Evolutionary conservation across 2,113 vertebrate genomes (phyloP), one percentile per base, ranked within the genome.

Genomic region (Elaphurus davidianus): DNA sequence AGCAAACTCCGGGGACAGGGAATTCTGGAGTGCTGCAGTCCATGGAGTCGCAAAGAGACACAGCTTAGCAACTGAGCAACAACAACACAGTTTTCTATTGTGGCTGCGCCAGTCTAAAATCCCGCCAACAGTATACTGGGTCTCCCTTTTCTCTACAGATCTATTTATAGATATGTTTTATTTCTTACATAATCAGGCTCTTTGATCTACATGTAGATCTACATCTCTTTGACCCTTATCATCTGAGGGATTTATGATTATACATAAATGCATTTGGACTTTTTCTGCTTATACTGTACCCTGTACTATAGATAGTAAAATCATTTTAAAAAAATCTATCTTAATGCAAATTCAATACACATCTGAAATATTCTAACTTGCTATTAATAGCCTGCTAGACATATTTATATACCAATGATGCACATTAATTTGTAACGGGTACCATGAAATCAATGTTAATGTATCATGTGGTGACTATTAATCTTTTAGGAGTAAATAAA

Each of bases 361-460:
- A 54, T 54, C 50, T 82, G 50, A 36, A 54, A 54, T 36, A 54
- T 9, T 82, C 33, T 50, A 54, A 54, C 19, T 54, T 82, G 50
- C 50, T 82, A 82, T 54, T 50, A 82, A 54, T 23, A 82, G 79
- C 50, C 33, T 82, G 79, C 79, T 82, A 54, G 79, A 36, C 50
- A 60, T 90, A 94, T 85, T 86, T 96, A 96, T 96, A 1, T 96
- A 96, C 57, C 83, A 98, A 98, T 52, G 59, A 84, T 62, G 90
- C n/a, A 67, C 33, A 87, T 83, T 97, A 95, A 98, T 98, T 98
- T 97, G 85, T 96, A 97, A n/a, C 21, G 27, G 16, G 54, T 62
- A 93, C 79, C 97, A 67, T 90, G 94, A 98, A 99, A 98, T 98
- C 97, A 96, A 97, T 98, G 92, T 50, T 98, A 98, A 98, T 98